These are phyloP conservation scores for Muschampia plurimacula DNA, from an alignment of 2,888 invertebrate genomes.

Conservation along the genomic window DNA sequence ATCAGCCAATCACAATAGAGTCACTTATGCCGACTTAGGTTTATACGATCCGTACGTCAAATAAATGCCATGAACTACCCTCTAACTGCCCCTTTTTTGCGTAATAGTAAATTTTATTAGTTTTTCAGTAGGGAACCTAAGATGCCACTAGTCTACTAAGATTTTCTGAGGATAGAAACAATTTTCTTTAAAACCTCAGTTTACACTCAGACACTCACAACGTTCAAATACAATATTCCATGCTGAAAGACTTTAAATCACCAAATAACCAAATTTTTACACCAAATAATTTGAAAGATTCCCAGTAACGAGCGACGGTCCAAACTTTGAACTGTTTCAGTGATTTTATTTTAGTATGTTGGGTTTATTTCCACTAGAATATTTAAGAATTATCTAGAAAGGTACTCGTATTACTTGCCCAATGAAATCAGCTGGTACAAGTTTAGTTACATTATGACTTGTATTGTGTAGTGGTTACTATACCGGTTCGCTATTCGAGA, in stretches of 20 bases:
- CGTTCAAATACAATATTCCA: neutral
- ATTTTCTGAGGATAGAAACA: neutral
- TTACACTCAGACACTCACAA: neutral
- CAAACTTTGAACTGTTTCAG: neutral
- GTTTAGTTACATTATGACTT: too few species aligned
- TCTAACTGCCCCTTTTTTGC: too few species aligned
- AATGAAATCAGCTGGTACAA: too few species aligned
- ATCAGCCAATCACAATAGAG: too few species aligned
- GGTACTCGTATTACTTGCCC: too few species aligned
- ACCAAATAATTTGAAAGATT: neutral
- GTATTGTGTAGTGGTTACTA: too few species aligned
- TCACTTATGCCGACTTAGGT: too few species aligned
- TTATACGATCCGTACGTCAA: too few species aligned
- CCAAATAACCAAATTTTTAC: neutral
- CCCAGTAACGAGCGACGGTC: neutral
- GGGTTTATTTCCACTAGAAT: neutral
- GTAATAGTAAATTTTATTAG: too few species aligned
- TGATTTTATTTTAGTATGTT: constrained; percentile 4
- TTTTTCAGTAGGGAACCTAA: too few species aligned
- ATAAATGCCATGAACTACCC: too few species aligned
- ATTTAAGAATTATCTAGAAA: neutral
- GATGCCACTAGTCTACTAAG: neutral
- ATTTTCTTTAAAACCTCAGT: neutral
- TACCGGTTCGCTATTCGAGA: too few species aligned
- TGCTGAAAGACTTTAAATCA: neutral